phyloP scores from a whole-genome alignment of 2,888 invertebrate genomes.

The Latheticus oryzae region DNA sequence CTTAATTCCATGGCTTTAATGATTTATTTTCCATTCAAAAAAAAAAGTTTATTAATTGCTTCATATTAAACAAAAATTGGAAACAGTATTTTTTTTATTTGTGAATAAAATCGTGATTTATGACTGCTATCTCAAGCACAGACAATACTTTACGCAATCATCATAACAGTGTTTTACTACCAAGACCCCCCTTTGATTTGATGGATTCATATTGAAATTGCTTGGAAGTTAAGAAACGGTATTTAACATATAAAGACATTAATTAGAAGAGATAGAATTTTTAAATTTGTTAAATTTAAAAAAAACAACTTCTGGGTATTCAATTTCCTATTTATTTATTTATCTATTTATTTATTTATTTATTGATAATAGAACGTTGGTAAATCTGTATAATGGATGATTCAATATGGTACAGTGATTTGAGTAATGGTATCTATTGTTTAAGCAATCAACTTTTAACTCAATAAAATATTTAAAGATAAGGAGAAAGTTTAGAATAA shows the following conservation, averaged over 20 bases:
- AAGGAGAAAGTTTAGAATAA: conserved; percentile 39
- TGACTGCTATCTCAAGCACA: conserved; percentile 5
- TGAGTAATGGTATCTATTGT: conserved; percentile 41
- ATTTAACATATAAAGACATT: conserved; percentile 23
- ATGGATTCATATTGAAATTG: conserved; percentile 28
- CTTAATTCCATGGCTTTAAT: no score
- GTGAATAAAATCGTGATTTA: no score
- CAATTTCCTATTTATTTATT: neutral
- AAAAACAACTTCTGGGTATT: no score
- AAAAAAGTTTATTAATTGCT: no score
- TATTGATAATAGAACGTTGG: no score
- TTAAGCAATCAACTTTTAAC: conserved; percentile 36
- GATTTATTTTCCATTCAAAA: no score
- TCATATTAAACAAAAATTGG: no score
- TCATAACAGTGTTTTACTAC: conserved; percentile 12
- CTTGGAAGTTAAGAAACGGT: conserved; percentile 9
- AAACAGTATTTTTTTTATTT: no score
- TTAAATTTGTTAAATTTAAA: no score
- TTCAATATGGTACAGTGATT: conserved; percentile 37
- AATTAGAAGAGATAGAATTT: neutral
- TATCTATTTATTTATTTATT: no score
- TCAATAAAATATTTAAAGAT: conserved; percentile 36
- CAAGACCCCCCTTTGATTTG: conserved; percentile 15
- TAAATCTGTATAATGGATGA: conserved; percentile 40
- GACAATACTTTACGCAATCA: conserved; percentile 23